These are phyloP conservation scores for Stylophora pistillata DNA, from an alignment of 64 coral and sea anemone genomes.

Conservation along the genomic window DNA sequence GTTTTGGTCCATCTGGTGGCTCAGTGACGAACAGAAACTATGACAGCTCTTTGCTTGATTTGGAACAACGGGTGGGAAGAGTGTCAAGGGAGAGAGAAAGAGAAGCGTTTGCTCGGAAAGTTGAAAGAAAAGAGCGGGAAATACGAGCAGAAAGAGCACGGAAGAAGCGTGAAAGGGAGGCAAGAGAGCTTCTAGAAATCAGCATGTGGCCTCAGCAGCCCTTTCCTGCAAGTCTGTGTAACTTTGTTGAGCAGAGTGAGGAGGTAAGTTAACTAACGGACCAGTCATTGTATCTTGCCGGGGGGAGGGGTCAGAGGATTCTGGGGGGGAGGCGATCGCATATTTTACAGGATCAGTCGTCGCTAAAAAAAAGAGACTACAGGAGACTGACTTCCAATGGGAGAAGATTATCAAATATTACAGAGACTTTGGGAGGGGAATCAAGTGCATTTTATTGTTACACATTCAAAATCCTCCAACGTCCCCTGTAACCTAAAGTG, in stretches of 20 bases:
- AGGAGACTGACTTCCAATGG: too few relatives aligned
- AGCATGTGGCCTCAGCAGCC: background rate
- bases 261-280: too few relatives aligned
- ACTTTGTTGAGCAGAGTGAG: too few relatives aligned
- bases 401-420: too few relatives aligned
- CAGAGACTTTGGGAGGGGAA: too few relatives aligned
- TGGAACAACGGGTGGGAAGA: background rate
- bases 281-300: too few relatives aligned
- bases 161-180: background rate
- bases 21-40: background rate
- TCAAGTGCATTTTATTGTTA: too few relatives aligned
- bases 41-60: background rate
- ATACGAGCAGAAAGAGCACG: background rate
- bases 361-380: too few relatives aligned
- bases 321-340: background rate
- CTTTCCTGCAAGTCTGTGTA: constrained; percentile 21
- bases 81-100: background rate
- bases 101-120: constrained; percentile 1
- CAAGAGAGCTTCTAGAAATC: background rate
- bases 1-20: background rate
- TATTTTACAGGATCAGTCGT: too few relatives aligned
- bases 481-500: too few relatives aligned
- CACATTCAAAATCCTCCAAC: too few relatives aligned
- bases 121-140: constrained; percentile 22
- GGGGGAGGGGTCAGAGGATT: background rate